Percentiles rank a stretch among this genome's conserved stretches.
Evolutionary conservation across 2,797 vertebrate genomes (phyloP).

Genomic region (Orestias chungarensis): DNA sequence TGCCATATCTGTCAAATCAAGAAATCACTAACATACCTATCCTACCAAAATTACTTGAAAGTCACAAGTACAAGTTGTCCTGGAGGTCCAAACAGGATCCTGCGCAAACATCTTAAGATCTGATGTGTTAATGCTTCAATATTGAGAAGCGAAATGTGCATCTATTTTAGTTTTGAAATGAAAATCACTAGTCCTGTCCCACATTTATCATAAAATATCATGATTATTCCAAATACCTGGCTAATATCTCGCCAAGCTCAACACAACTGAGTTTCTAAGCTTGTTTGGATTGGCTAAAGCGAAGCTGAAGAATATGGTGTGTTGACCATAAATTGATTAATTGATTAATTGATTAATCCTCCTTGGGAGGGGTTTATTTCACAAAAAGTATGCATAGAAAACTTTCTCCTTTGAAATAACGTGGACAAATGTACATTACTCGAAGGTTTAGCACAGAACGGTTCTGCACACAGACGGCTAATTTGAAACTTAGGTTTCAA

Average conservation of each 20-base stretch:
- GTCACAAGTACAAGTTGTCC: no score
- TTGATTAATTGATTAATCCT: not conserved
- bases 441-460: not conserved
- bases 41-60: not conserved
- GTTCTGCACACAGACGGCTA: not conserved
- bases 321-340: not conserved
- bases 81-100: no score
- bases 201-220: no score
- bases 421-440: no score
- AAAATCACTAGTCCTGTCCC: no score
- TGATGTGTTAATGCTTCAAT: no score
- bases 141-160: no score
- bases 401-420: not conserved
- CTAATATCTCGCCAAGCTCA: not conserved
- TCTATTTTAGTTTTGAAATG: no score
- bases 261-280: not conserved
- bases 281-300: not conserved
- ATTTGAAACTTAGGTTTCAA: conserved; percentile 1
- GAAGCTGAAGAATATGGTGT: not conserved
- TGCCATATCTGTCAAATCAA: no score
- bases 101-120: no score
- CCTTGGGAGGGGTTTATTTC: not conserved
- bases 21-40: no score
- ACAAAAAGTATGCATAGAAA: not conserved
- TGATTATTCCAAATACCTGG: not conserved